These are phyloP conservation scores for Oreochromis mossambicus DNA, from an alignment of 2,797 vertebrate genomes.

Conservation along the genomic window DNA sequence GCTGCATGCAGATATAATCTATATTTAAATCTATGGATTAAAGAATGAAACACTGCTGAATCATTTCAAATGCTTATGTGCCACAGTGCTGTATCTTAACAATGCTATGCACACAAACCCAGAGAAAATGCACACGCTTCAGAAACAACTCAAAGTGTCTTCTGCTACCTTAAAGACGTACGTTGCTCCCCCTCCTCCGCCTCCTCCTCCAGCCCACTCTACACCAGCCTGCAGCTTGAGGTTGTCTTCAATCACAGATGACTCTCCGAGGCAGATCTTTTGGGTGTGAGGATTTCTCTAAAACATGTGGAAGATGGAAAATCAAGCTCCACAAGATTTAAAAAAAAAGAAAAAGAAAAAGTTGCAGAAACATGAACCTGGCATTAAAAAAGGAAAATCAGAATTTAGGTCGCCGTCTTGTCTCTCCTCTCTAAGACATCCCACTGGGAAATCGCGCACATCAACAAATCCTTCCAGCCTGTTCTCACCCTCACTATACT, in stretches of 20 bases:
- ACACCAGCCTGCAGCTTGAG: conserved; percentile 50
- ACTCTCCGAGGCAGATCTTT: conserved; percentile 87
- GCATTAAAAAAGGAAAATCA: not conserved
- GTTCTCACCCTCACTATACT: conserved; percentile 30
- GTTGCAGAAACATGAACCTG: not conserved
- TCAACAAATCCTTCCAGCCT: not conserved
- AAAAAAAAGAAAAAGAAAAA: not conserved
- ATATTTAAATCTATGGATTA: not conserved
- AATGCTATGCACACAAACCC: not conserved
- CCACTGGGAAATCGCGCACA: not conserved
- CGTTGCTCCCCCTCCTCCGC: conserved; percentile 88
- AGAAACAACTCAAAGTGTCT: not conserved
- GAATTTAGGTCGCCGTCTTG: not conserved
- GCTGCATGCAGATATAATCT: not conserved
- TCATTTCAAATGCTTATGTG: not conserved
- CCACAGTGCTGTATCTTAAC: not conserved
- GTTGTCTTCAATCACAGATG: conserved; percentile 82
- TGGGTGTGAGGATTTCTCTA: conserved; percentile 82
- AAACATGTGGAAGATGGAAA: not conserved
- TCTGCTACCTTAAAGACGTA: conserved; percentile 82
- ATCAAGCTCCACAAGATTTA: not conserved
- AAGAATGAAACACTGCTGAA: not conserved
- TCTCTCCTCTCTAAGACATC: not conserved
- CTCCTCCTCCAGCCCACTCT: conserved; percentile 87
- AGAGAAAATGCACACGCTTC: not conserved